Evolutionary conservation across 2,888 invertebrate species (phyloP), one percentile per base, ranked within the genome.

Genomic region (Idaea dimidiata): DNA sequence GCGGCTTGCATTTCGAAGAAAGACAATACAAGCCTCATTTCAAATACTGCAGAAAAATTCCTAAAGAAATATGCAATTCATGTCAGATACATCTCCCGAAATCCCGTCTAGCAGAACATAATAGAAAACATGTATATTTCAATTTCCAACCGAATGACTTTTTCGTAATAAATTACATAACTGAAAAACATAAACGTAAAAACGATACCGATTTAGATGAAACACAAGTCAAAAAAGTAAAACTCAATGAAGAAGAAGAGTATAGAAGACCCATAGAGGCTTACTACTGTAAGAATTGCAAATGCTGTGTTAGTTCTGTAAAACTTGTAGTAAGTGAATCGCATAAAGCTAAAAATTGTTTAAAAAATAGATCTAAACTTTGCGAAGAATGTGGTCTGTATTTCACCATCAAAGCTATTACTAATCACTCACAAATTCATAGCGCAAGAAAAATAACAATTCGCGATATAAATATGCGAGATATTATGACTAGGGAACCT

Each of bases 351-450:
- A 43, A 43, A 14, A 43, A 14, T 0, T 43, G 43, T 43, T 6
- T 43, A 2, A 58, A 3, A 10, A 69, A 62, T 16, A 32, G 54
- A 0, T 62, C 24, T 24, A 24, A 24, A 24, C 24, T 67, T 3
- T 87, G 87, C 43, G 70, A 72, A 0, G 5, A 66, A 0, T 88
- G 87, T 14, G 86, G 87, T 0, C 63, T 86, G 0, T 57, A 65
- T 0, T 76, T 79, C 5, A 65, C 65, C 0, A 1, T 0, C 0
- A 73, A 70, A 16, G 17, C 66, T 0, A 58, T 62, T 0, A 5
- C 17, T 0, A 43, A 4, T 0, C 80, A 84, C 17, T 8, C 59
- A 17, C 4, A 24, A 0, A 6, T 68, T 0, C 79, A 81, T 3
- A 58, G 66, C 0, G 63, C 55, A 1, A 31, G 65, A 0, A 66